Evolutionary conservation across 2,888 invertebrate species (phyloP), one percentile per base, ranked within the genome.

Genomic region (Eledona agricola): DNA sequence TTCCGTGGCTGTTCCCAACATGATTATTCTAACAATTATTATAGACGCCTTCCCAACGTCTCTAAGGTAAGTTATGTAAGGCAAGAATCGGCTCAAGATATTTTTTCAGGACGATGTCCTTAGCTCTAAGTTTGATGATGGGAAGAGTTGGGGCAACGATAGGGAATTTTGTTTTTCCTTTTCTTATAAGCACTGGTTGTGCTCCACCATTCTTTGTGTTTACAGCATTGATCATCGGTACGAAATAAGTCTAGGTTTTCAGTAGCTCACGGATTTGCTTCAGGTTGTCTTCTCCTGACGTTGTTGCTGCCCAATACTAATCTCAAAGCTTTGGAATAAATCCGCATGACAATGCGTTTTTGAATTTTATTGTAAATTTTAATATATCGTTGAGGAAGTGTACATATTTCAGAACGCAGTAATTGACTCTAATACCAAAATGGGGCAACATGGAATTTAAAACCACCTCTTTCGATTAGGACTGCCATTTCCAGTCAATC

Each of bases 201-300:
- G 74, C 85, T 15, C 86, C 88, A 11, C 89, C 89, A 1, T 90
- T 90, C 69, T 71, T 87, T 38, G 83, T 86, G 70, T 83, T 89
- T 49, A 83, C 13, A 11, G 25, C 25, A 2, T 11, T 25, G 11
- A 11, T 25, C 11, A 11, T 25, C 11, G 25, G 25, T 25, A 25
- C 9, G 11, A 25, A 15, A 4, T 13, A 3, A 31, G 3, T 10
- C 12, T 31, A 12, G 11, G 11, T 34, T 34, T 32, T 37, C n/a
- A n/a, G n/a, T n/a, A n/a, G n/a, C n/a, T n/a, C n/a, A n/a, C n/a
- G n/a, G n/a, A n/a, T 40, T 55, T 40, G 20, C 59, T 63, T 20
- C 40, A 67, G 67, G 40, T 40, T 57, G 56, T 43, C 47, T 59
- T 9, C n/a, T 65, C 4, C 4, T 63, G 2, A 38, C 56, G n/a